Conservation (phyloP, 2,888 invertebrate species). For the Papilio elwesi region DNA sequence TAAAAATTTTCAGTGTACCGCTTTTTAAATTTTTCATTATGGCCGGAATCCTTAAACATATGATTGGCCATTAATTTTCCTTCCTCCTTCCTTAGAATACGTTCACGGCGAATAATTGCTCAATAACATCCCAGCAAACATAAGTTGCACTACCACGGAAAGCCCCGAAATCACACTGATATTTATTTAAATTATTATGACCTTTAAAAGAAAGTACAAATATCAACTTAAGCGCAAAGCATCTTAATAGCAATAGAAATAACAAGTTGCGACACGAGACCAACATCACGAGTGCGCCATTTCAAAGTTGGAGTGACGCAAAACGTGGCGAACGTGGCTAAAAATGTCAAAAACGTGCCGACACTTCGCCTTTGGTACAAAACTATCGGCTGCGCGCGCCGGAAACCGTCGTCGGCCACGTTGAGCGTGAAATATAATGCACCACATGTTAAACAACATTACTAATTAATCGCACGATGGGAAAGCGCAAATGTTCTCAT, state of each 20-base stretch:
- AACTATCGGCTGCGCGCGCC: slow-evolving; percentile 54
- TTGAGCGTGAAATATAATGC: slow-evolving; percentile 75
- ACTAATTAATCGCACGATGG: slow-evolving; percentile 73
- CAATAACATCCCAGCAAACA: no score
- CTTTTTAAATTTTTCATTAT: no score
- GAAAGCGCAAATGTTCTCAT: slow-evolving; percentile 80
- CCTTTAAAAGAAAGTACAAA: slow-evolving; percentile 13
- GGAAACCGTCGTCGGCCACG: slow-evolving; percentile 62
- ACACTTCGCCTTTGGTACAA: slow-evolving; percentile 64
- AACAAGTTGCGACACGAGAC: slow-evolving; percentile 60
- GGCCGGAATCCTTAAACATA: no score
- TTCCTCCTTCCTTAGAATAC: no score
- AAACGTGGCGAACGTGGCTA: slow-evolving; percentile 59
- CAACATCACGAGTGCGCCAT: slow-evolving; percentile 57
- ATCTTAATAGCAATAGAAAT: slow-evolving; percentile 22
- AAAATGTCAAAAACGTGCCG: slow-evolving; percentile 80
- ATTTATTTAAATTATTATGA: slow-evolving; percentile 1
- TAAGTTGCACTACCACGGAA: no score
- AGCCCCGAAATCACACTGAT: no score
- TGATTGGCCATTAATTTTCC: no score
- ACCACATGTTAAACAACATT: slow-evolving; percentile 77
- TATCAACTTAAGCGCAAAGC: not conserved
- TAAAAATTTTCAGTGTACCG: no score
- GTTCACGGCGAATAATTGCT: no score
- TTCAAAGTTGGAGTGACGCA: slow-evolving; percentile 68